These are phyloP conservation scores for Campylorhamphus procurvoides DNA, from an alignment of 2,113 vertebrate genomes.

Conservation along the genomic window DNA sequence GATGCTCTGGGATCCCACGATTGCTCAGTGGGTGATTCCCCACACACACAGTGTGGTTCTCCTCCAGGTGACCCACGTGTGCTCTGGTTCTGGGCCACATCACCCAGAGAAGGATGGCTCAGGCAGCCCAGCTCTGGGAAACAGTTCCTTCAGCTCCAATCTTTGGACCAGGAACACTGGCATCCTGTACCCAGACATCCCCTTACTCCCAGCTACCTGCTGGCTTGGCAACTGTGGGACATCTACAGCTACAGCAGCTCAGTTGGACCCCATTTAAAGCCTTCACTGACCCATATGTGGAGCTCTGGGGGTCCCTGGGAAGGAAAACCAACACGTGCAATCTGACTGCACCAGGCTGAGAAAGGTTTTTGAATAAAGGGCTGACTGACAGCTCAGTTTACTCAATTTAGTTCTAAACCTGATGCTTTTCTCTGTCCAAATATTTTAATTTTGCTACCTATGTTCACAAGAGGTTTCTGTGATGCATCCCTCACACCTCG, in stretches of 20 bases:
- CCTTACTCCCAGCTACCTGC: background rate
- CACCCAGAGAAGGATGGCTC: background rate
- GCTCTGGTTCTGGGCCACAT: background rate
- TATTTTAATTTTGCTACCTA: background rate
- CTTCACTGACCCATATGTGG: background rate
- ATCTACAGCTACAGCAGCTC: background rate
- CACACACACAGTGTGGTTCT: background rate
- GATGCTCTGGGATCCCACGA: fast-evolving
- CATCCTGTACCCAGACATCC: background rate
- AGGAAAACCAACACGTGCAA: background rate
- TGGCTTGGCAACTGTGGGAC: background rate
- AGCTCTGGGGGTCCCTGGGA: background rate
- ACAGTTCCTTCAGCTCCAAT: background rate
- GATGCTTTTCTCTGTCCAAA: background rate
- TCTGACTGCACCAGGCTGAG: background rate
- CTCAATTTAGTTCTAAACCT: background rate
- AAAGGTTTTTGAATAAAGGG: background rate
- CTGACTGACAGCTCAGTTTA: background rate
- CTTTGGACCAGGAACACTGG: background rate
- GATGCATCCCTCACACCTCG: background rate
- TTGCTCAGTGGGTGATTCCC: fast-evolving
- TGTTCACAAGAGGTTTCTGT: background rate
- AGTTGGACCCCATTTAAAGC: background rate
- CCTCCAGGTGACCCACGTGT: fast-evolving
- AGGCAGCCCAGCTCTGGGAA: background rate